Percentiles rank a stretch among this genome's conserved stretches.
These are phyloP conservation scores for Calidris pygmaea DNA, from an alignment of 2,113 vertebrate species.

Conservation along the genomic window DNA sequence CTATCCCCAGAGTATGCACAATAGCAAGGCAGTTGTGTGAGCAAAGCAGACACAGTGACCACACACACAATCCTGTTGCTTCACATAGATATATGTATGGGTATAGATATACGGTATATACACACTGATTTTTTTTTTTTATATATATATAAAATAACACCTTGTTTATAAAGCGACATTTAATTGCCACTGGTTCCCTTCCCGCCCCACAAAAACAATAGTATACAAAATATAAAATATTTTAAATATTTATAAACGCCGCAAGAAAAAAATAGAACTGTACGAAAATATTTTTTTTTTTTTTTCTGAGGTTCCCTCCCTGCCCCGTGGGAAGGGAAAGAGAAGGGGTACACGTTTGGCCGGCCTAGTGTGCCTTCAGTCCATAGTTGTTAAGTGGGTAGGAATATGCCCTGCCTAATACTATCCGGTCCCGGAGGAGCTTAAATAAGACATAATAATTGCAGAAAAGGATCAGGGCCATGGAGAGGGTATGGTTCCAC, in stretches of 20 bases:
- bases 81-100: slow-evolving; percentile 69
- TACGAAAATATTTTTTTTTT: slow-evolving; percentile 90
- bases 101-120: slow-evolving; percentile 67
- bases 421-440: slow-evolving; percentile 94
- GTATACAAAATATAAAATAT: slow-evolving; percentile 99
- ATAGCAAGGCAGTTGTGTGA: not conserved
- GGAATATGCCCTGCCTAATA: slow-evolving; percentile 95
- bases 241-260: slow-evolving; percentile 99
- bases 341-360: not conserved
- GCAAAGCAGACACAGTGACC: slow-evolving; percentile 60
- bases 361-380: slow-evolving; percentile 88
- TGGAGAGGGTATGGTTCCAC: slow-evolving; percentile 98
- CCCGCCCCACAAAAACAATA: slow-evolving; percentile 81
- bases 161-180: slow-evolving; percentile 79
- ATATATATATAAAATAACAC: slow-evolving; percentile 75
- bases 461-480: slow-evolving; percentile 98
- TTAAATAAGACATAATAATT: slow-evolving; percentile 99
- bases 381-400: slow-evolving; percentile 88
- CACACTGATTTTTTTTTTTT: slow-evolving; percentile 29
- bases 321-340: not conserved
- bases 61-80: slow-evolving; percentile 64
- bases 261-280: slow-evolving; percentile 99
- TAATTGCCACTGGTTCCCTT: slow-evolving; percentile 77
- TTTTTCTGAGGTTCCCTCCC: slow-evolving; percentile 79
- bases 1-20: not conserved